Evolutionary conservation across 2,113 vertebrate species (phyloP).

Genomic region (Cyprinodon variegatus): DNA sequence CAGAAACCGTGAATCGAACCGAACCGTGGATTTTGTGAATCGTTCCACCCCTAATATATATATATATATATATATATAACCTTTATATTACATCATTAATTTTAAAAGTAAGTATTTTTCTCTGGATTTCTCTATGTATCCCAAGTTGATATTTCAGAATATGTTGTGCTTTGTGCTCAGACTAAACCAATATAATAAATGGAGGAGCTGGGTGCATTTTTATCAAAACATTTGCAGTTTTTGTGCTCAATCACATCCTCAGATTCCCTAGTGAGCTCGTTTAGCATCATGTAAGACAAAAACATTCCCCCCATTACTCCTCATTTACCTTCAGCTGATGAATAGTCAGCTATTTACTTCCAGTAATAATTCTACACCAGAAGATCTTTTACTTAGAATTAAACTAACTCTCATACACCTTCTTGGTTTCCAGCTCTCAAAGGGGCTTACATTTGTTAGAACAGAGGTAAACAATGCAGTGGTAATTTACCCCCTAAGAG

Average conservation of each 20-base stretch:
- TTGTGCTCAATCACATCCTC: slow-evolving; percentile 25
- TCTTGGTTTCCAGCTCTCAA: slow-evolving; percentile 14
- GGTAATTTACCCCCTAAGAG: slow-evolving; percentile 67
- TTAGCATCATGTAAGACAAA: slow-evolving; percentile 43
- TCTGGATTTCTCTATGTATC: no score
- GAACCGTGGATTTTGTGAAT: no score
- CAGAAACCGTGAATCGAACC: no score
- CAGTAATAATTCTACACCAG: slow-evolving; percentile 14
- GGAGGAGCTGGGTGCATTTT: slow-evolving; percentile 20
- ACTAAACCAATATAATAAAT: neutral
- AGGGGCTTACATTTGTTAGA: slow-evolving; percentile 25
- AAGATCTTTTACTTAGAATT: slow-evolving; percentile 58
- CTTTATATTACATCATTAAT: no score
- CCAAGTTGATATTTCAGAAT: neutral
- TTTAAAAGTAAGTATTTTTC: no score
- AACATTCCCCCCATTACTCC: slow-evolving; percentile 33
- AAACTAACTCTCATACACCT: slow-evolving; percentile 9
- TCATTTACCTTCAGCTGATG: slow-evolving; percentile 43
- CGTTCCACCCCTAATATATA: no score
- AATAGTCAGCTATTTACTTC: slow-evolving; percentile 53
- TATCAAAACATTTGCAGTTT: slow-evolving; percentile 21
- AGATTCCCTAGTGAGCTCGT: slow-evolving; percentile 44
- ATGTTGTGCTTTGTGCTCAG: neutral
- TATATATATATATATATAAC: no score
- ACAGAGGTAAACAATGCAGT: slow-evolving; percentile 66